phyloP scores from a whole-genome alignment of 2,113 vertebrate genomes.

The Odobenus rosmarus region DNA sequence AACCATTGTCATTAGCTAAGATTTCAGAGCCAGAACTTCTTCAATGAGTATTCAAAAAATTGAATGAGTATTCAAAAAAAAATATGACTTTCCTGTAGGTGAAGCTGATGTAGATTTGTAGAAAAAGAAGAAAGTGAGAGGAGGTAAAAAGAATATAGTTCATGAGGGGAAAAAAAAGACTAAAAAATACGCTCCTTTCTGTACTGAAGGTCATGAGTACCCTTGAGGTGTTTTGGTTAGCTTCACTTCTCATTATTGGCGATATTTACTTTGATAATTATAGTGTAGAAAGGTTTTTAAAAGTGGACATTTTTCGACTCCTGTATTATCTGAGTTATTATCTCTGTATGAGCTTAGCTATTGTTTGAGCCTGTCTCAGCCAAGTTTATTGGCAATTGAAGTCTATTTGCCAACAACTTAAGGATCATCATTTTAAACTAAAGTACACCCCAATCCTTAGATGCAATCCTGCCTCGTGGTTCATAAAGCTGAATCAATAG shows the following conservation, averaged over 20 bases:
- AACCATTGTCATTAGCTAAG: neutral
- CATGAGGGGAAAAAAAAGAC: neutral
- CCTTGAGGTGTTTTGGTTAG: slow-evolving; percentile 21
- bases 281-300: neutral
- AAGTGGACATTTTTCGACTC: slow-evolving; percentile 30
- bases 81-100: neutral
- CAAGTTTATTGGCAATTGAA: neutral
- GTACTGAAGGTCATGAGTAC: neutral
- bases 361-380: slow-evolving; percentile 9
- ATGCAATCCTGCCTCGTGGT: neutral
- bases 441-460: neutral
- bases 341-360: slow-evolving; percentile 2
- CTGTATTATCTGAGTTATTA: slow-evolving; percentile 28
- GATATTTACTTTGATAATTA: slow-evolving; percentile 56
- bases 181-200: neutral
- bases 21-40: neutral
- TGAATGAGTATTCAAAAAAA: neutral
- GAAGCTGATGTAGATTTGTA: neutral
- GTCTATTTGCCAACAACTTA: slow-evolving; percentile 39
- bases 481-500: slow-evolving; percentile 62
- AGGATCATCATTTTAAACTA: slow-evolving; percentile 47
- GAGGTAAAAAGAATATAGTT: neutral
- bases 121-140: neutral
- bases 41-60: neutral
- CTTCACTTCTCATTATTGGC: slow-evolving; percentile 31